Conservation (phyloP, 1,140 invertebrate species). For the Batillaria attramentaria region DNA sequence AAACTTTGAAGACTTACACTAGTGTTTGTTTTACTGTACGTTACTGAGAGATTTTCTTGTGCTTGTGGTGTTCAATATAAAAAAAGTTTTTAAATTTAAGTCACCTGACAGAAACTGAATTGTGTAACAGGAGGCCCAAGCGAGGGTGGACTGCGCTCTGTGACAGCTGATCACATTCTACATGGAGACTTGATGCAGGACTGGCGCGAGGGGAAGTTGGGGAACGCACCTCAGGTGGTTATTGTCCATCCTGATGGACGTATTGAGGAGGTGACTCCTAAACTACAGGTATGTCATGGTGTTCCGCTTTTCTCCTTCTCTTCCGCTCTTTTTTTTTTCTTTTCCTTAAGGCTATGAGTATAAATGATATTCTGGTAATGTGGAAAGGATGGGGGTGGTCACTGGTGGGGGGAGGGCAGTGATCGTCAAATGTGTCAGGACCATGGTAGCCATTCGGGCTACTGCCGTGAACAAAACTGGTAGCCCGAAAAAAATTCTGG, state of each 20-base stretch:
- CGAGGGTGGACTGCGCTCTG: slow-evolving; percentile 31
- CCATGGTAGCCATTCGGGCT: too few relatives aligned
- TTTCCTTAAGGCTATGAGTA: background rate
- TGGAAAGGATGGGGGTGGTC: background rate
- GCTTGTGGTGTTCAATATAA: too few relatives aligned
- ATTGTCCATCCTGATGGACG: slow-evolving; percentile 66
- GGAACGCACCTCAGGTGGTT: slow-evolving; percentile 62
- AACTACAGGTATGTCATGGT: slow-evolving; percentile 45
- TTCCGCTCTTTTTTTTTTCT: too few relatives aligned
- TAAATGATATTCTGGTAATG: background rate
- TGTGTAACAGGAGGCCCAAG: slow-evolving; percentile 13
- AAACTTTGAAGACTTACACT: too few relatives aligned
- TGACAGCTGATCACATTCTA: slow-evolving; percentile 60
- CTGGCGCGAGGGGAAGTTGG: slow-evolving; percentile 62
- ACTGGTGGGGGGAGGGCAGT: too few relatives aligned
- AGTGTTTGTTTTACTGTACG: too few relatives aligned
- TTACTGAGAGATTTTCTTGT: too few relatives aligned
- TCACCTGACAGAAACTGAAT: too few relatives aligned
- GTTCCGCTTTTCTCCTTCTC: background rate
- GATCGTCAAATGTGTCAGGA: too few relatives aligned
- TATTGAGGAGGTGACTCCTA: slow-evolving; percentile 64
- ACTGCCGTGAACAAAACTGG: too few relatives aligned
- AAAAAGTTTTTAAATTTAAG: too few relatives aligned
- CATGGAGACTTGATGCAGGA: slow-evolving; percentile 62
- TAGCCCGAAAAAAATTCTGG: too few relatives aligned